These are phyloP conservation scores for Danionella dracula DNA, from an alignment of 2,797 vertebrate species.

Conservation along the genomic window DNA sequence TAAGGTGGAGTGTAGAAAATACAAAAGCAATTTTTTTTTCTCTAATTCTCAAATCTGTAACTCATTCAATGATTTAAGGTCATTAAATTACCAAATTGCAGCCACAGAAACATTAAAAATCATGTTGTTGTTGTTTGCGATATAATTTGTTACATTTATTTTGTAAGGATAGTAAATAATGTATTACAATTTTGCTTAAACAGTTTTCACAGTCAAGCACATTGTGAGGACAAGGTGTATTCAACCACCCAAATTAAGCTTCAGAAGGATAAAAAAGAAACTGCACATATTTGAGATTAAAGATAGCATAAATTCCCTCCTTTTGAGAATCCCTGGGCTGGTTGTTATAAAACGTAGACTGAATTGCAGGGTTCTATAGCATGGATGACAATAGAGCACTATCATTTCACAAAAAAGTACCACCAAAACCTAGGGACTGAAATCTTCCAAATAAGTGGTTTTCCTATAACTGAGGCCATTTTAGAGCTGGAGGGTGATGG, in stretches of 20 bases:
- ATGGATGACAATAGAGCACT: slow-evolving; percentile 32
- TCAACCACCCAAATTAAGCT: slow-evolving; percentile 2
- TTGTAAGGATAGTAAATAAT: no score
- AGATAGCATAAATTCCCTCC: not conserved
- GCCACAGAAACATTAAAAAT: no score
- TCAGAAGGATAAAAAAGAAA: slow-evolving; percentile 14
- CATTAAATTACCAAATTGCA: no score
- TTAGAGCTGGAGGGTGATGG: slow-evolving; percentile 11
- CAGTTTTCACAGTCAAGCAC: no score
- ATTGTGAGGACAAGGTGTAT: no score
- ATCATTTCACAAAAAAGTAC: slow-evolving; percentile 24
- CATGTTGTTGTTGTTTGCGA: no score
- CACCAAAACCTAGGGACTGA: not conserved
- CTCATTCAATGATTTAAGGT: no score
- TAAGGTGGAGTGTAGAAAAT: not conserved
- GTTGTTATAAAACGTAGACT: slow-evolving; percentile 27
- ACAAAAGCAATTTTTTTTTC: no score
- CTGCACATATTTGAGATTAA: not conserved
- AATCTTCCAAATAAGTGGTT: slow-evolving; percentile 25
- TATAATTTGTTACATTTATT: no score
- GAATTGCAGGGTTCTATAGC: slow-evolving; percentile 33
- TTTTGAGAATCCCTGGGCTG: slow-evolving; percentile 23
- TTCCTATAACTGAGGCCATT: slow-evolving; percentile 12
- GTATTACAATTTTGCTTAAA: no score
- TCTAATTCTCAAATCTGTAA: no score